Evolutionary conservation across 2,888 invertebrate genomes (phyloP).

Genomic region (Lasioglossum lativentre): DNA sequence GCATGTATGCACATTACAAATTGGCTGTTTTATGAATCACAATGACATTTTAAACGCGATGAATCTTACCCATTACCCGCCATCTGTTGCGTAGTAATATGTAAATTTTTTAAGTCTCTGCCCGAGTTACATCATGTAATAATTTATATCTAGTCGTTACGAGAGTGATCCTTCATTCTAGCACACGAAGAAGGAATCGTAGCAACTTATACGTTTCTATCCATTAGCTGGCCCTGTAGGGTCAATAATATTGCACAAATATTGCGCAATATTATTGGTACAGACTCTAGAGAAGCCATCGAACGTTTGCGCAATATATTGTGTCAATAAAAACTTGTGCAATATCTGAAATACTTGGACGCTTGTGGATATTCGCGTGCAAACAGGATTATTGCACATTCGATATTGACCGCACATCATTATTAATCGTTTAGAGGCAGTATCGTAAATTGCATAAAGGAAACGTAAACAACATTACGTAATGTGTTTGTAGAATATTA

Average conservation of each 20-base stretch:
- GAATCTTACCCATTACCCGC: background rate
- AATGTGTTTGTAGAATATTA: background rate
- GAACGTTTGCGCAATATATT: background rate
- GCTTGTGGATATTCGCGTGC: background rate
- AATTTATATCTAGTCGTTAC: background rate
- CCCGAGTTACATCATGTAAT: background rate
- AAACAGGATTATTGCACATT: background rate
- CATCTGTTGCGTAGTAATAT: background rate
- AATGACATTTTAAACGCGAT: background rate
- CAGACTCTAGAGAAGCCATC: background rate
- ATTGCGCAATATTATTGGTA: background rate
- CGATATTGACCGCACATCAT: background rate
- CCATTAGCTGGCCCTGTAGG: background rate
- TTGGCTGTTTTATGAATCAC: background rate
- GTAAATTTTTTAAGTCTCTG: background rate
- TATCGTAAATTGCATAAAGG: background rate
- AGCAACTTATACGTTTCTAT: background rate
- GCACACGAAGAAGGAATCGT: background rate
- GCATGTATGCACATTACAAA: background rate
- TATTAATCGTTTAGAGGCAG: background rate
- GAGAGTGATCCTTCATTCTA: background rate
- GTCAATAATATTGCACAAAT: background rate
- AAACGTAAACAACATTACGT: background rate
- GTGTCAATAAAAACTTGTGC: background rate
- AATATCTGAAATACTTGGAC: background rate